These are phyloP conservation scores for Macquaria ambigua DNA, from an alignment of 2,113 vertebrate genomes.

Conservation along the genomic window DNA sequence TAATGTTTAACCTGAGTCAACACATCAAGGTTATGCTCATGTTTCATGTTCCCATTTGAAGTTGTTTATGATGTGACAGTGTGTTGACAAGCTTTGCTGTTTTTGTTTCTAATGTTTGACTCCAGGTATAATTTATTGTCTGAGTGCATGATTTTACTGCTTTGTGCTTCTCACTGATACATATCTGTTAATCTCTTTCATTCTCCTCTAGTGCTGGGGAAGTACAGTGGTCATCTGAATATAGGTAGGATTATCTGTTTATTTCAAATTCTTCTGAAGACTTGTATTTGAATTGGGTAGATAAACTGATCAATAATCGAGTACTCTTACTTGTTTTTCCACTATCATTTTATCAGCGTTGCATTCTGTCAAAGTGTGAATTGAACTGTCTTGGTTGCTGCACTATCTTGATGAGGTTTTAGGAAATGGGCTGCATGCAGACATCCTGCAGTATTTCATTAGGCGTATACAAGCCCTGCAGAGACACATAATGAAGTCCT, in stretches of 20 bases:
- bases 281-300: not conserved
- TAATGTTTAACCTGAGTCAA: constrained; percentile 75
- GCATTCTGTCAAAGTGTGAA: not conserved
- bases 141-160: not conserved
- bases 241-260: constrained; percentile 85
- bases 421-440: constrained; percentile 19
- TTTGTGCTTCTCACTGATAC: constrained; percentile 6
- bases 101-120: constrained; percentile 8
- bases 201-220: constrained; percentile 90
- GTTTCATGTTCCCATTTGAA: constrained; percentile 25
- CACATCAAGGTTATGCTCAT: constrained; percentile 54
- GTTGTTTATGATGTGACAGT: constrained; percentile 1
- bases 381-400: not conserved
- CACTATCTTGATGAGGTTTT: constrained; percentile 40
- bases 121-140: not conserved
- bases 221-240: constrained; percentile 93
- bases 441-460: constrained; percentile 42
- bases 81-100: constrained; percentile 21
- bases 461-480: constrained; percentile 14
- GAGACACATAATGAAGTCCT: constrained; percentile 47
- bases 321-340: not conserved
- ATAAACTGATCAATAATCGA: constrained; percentile 6
- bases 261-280: not conserved
- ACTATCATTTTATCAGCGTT: not conserved
- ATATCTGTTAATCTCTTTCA: constrained; percentile 27